Evolutionary conservation across 2,797 vertebrate species (phyloP), one percentile per base, ranked within the genome.

Genomic region (Mus spretus): DNA sequence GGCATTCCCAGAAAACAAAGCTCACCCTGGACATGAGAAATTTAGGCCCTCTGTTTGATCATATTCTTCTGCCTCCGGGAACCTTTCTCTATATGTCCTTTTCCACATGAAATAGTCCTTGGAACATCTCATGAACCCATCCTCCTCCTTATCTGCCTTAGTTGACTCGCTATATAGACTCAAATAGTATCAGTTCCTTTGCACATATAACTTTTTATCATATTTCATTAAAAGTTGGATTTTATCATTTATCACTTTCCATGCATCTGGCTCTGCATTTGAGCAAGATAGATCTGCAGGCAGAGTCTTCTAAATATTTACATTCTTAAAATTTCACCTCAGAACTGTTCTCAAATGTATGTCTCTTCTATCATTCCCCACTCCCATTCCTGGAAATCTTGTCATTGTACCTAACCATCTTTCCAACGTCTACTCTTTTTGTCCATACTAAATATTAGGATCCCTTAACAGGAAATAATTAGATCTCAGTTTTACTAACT

Each of bases 351-450:
- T 72, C 44, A 65, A 87, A 89, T 14, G 28, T 74, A 34, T 57
- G 50, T 85, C 26, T 70, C 37, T 88, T 89, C 44, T 86, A 55
- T 89, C 47, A 61, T 24, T 47, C 67, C 15, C n/a, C 3, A 87
- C 26, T 89, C 28, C 67, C 31, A 34, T 81, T 89, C 28, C 40
- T 40, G 77, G 77, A 90, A 93, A 94, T 90, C 31, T 50, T 89
- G 20, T 81, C 50, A 53, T 12, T 92, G 24, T n/a, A 80, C 34
- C 87, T 22, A 88, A 89, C 63, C 31, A 50, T 28, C 50, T 88
- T 88, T 55, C 19, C 15, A 94, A 79, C 4, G 65, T 57, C 37
- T 94, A 59, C 9, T 37, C 80, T 91, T 79, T 72, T 72, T 87
- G n/a, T 37, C 10, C 6, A 55, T 2, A 61, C 61, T 59, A 93